Evolutionary conservation across 2,113 vertebrate genomes (phyloP).

Genomic region (Circaetus gallicus): DNA sequence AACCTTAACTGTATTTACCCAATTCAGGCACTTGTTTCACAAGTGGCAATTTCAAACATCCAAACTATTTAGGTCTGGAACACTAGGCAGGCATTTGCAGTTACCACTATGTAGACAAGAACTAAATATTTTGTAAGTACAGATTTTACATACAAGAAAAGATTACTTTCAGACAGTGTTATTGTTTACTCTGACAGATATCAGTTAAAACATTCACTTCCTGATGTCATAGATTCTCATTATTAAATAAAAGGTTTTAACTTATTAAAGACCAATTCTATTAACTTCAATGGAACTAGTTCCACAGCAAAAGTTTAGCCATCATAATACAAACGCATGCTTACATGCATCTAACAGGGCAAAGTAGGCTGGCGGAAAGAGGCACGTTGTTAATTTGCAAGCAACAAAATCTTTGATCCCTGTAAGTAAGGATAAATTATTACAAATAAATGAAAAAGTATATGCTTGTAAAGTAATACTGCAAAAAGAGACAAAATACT

Average conservation of each 20-base stretch:
- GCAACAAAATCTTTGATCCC: not conserved
- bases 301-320: not conserved
- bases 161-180: not conserved
- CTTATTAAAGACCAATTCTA: not conserved
- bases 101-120: not conserved
- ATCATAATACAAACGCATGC: too few relatives aligned
- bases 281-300: not conserved
- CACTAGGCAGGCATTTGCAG: not conserved
- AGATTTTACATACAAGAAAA: not conserved
- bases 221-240: not conserved
- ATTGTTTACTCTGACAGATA: not conserved
- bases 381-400: not conserved
- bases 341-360: not conserved
- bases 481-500: not conserved
- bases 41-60: not conserved
- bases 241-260: not conserved
- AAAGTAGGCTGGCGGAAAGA: not conserved
- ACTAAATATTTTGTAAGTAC: not conserved
- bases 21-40: not conserved
- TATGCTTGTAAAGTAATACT: not conserved
- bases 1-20: not conserved
- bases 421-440: not conserved
- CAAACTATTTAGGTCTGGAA: not conserved
- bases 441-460: not conserved
- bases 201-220: not conserved